Conservation (phyloP, 2,113 vertebrate genomes). For the Microcebus tavaratra region DNA sequence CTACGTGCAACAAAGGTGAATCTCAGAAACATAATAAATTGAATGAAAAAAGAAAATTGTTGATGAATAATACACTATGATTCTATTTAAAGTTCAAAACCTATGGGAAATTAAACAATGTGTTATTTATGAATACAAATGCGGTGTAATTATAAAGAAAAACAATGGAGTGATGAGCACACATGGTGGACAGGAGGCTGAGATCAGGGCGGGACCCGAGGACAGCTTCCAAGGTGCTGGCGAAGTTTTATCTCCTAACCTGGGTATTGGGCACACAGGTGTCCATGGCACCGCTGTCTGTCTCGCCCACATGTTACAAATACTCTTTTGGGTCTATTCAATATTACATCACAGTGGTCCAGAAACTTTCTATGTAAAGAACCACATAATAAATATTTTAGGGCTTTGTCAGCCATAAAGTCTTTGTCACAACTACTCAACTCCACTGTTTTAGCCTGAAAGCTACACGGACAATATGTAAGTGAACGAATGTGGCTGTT, state of each 20-base stretch:
- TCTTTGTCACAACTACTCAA: neutral
- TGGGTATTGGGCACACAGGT: neutral
- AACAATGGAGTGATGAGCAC: neutral
- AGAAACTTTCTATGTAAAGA: neutral
- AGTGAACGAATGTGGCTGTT: neutral
- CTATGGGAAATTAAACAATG: neutral
- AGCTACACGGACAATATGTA: neutral
- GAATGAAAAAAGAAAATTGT: neutral
- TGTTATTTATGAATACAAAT: neutral
- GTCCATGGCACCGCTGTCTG: neutral
- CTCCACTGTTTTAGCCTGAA: neutral
- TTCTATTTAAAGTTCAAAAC: neutral
- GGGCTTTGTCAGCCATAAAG: neutral
- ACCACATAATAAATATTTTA: neutral
- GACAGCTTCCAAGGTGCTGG: neutral
- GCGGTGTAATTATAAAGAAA: neutral
- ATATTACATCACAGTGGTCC: neutral
- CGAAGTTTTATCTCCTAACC: neutral
- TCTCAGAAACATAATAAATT: neutral
- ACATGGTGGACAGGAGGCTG: neutral
- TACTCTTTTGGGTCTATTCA: neutral
- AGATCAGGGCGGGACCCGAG: fast-evolving
- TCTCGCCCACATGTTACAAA: neutral
- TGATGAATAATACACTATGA: neutral
- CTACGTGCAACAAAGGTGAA: neutral